Conservation (phyloP, 2,888 invertebrate species). For the Plebejus argus region DNA sequence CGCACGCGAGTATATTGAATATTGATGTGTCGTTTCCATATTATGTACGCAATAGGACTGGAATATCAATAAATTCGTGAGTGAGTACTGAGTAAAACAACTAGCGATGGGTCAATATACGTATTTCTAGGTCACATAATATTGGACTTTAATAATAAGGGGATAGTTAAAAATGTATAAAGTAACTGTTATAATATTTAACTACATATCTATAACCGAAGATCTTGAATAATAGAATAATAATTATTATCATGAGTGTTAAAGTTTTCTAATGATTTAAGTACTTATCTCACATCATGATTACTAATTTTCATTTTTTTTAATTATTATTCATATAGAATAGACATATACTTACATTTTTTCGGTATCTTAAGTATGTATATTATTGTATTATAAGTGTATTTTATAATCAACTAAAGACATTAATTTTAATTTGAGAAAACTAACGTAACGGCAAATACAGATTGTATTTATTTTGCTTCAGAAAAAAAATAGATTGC, state of each 20-base stretch:
- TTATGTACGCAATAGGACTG: too few species aligned
- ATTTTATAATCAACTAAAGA: conserved; percentile 1
- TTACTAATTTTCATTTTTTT: not conserved
- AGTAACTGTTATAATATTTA: too few species aligned
- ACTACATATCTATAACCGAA: too few species aligned
- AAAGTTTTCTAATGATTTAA: not conserved
- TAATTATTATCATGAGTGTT: not conserved
- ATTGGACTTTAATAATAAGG: too few species aligned
- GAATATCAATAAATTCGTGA: too few species aligned
- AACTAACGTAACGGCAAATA: conserved; percentile 39
- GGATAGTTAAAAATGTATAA: too few species aligned
- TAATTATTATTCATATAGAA: not conserved
- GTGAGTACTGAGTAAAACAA: too few species aligned
- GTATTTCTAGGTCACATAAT: too few species aligned
- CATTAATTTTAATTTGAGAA: not conserved
- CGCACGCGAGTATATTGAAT: too few species aligned
- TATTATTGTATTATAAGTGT: conserved; percentile 11
- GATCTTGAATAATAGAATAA: not conserved
- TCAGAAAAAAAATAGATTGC: conserved; percentile 81
- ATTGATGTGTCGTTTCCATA: too few species aligned
- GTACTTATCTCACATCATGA: not conserved
- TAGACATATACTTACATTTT: not conserved
- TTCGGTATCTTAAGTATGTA: conserved; percentile 3
- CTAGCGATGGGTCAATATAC: too few species aligned
- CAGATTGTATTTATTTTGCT: conserved; percentile 74